Evolutionary conservation across 2,888 invertebrate genomes (phyloP).

Genomic region (Ectemnius lituratus): DNA sequence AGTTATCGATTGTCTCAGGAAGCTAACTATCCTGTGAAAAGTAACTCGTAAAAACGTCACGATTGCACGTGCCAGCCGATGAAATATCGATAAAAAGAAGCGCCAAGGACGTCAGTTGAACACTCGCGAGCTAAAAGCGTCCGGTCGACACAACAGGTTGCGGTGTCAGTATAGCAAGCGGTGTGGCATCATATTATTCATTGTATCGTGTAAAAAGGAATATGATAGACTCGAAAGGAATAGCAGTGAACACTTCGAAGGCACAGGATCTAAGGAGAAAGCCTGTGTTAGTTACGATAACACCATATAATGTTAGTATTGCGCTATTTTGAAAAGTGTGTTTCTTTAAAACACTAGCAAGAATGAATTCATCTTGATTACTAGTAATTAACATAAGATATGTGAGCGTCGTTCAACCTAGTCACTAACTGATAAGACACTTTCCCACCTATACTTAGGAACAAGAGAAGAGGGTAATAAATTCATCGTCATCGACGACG

Average conservation of each 20-base stretch:
- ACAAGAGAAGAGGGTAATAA: constrained; percentile 67
- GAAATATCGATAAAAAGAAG: constrained; percentile 8
- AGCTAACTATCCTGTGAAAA: neutral
- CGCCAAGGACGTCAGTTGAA: neutral
- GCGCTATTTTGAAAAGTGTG: neutral
- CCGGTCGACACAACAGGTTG: neutral
- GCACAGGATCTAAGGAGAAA: constrained; percentile 47
- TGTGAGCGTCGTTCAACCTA: neutral
- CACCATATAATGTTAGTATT: constrained; percentile 71
- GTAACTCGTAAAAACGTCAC: neutral
- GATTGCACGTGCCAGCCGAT: neutral
- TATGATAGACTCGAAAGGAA: constrained; percentile 29
- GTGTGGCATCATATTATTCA: too few species aligned
- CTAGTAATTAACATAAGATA: neutral
- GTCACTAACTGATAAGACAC: neutral
- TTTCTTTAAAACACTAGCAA: neutral
- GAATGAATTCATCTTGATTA: too few species aligned
- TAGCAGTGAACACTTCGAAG: constrained; percentile 52
- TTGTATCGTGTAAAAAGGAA: constrained; percentile 4
- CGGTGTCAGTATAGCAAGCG: neutral
- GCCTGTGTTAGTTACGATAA: constrained; percentile 66
- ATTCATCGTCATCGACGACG: constrained; percentile 30
- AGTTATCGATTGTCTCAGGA: constrained; percentile 3
- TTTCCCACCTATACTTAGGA: constrained; percentile 58
- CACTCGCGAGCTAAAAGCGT: neutral